phyloP scores from a whole-genome alignment of 2,888 invertebrate genomes.

The Tryphoninae sp. region DNA sequence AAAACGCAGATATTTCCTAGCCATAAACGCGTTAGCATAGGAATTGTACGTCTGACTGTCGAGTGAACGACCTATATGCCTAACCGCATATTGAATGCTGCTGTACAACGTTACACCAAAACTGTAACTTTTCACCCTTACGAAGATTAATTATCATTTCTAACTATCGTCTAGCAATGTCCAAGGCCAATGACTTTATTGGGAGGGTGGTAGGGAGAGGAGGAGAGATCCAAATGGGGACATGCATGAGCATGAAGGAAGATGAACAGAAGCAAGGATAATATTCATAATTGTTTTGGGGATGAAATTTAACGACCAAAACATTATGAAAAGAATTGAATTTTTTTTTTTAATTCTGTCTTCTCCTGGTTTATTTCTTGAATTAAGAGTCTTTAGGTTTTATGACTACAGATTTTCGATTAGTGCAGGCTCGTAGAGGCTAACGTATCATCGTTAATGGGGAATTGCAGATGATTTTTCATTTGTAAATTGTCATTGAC shows the following conservation, averaged over 20 bases:
- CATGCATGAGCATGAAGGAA: neutral
- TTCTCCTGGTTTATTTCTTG: no score
- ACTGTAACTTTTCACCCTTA: slow-evolving; percentile 59
- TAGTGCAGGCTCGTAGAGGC: no score
- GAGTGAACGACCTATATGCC: slow-evolving; percentile 16
- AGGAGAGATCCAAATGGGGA: neutral
- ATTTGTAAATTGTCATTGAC: neutral
- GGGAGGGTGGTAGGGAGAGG: neutral
- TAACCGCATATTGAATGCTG: slow-evolving; percentile 36
- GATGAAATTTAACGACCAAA: no score
- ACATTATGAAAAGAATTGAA: no score
- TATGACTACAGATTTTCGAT: no score
- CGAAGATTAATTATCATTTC: slow-evolving; percentile 25
- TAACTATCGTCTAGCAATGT: slow-evolving; percentile 12
- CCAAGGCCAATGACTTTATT: slow-evolving; percentile 9
- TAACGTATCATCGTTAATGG: neutral
- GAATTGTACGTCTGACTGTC: neutral
- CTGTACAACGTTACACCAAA: slow-evolving; percentile 56
- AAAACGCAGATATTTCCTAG: no score
- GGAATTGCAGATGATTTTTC: neutral
- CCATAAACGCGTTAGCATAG: neutral
- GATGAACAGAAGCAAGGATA: neutral
- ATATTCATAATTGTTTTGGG: no score
- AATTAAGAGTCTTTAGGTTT: no score
- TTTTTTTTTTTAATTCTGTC: no score